Evolutionary conservation across 2,888 invertebrate species (phyloP), one percentile per base, ranked within the genome.

Genomic region (Eupithecia insigniata): DNA sequence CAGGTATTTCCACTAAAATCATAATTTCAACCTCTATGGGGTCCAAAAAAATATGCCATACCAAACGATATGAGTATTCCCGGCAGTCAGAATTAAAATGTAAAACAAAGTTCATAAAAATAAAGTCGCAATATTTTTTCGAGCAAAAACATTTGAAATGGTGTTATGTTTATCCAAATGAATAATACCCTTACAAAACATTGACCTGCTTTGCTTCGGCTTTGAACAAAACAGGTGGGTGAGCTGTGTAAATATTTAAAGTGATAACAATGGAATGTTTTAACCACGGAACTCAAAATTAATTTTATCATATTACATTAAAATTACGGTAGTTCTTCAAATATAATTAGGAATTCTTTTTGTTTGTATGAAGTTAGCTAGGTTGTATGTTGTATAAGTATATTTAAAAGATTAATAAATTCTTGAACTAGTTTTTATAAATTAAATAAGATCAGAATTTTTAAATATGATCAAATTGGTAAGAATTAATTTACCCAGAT

Each of bases 141-240:
- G 18, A 18, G 39, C 51, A 34, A 72, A 76, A 76, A 74, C 74
- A 74, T 74, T 66, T 71, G 66, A 77, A 69, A n/a, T 58, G 43
- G 66, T 70, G 71, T 76, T 75, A 73, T 73, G 67, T 78, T 76
- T 75, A 74, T 75, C 36, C 70, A 73, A 78, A 78, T 76, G 71
- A 71, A 36, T 51, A 46, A 67, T 73, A 77, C 28, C 61, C 18
- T 12, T 75, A 76, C 77, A 77, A 79, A 77, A 78, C 77, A 77
- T 76, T 69, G 76, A 60, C 58, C 60, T 66, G 69, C 66, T 73
- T 68, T 67, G 73, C 61, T 75, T 76, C 67, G 76, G 78, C 71
- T 73, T 66, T 32, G 46, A 71, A 68, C 73, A 76, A 71, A 61
- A 70, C 70, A 69, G 61, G 72, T 68, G 72, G 69, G 64, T 67